Percentiles rank a stretch among this genome's conserved stretches.
These are phyloP conservation scores for Lithobius niger DNA, from an alignment of 1,140 invertebrate genomes.

Conservation along the genomic window DNA sequence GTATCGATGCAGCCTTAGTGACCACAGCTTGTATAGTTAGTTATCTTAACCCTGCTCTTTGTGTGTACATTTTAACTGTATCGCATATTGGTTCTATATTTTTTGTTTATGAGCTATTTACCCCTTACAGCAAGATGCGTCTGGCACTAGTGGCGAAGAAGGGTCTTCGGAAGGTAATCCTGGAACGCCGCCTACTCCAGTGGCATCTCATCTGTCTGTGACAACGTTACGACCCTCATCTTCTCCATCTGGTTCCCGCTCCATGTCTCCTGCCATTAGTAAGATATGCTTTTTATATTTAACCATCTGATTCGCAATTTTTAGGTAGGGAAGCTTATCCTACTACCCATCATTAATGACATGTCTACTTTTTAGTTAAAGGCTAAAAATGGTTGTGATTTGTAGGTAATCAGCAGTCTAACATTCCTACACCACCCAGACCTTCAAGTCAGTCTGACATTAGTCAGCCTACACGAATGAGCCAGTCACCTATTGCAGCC, in stretches of 20 bases:
- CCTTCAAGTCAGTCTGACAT: conserved; percentile 80
- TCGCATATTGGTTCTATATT: not conserved
- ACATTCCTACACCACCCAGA: conserved; percentile 79
- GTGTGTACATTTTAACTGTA: too few relatives aligned
- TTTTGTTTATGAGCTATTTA: not conserved
- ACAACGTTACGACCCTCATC: conserved; percentile 66
- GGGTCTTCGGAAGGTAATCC: conserved; percentile 2
- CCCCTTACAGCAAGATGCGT: not conserved
- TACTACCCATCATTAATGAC: too few relatives aligned
- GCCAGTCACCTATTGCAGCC: conserved; percentile 58
- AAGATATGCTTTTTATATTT: too few relatives aligned
- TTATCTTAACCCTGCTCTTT: too few relatives aligned
- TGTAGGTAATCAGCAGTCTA: conserved; percentile 63
- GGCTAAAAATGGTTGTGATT: too few relatives aligned
- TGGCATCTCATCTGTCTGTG: conserved; percentile 28
- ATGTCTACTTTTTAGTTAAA: too few relatives aligned
- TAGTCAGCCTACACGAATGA: conserved; percentile 52
- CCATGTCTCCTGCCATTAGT: conserved; percentile 92
- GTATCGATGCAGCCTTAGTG: too few relatives aligned
- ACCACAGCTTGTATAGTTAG: too few relatives aligned
- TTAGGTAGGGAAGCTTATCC: too few relatives aligned
- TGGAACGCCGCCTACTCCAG: conserved; percentile 17
- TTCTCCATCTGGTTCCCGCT: conserved; percentile 80
- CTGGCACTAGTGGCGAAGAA: conserved; percentile 11
- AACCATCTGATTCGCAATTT: too few relatives aligned